Base-by-base conservation (phyloP, 2,797 vertebrate species). In the Sebastes hopkinsi region DNA sequence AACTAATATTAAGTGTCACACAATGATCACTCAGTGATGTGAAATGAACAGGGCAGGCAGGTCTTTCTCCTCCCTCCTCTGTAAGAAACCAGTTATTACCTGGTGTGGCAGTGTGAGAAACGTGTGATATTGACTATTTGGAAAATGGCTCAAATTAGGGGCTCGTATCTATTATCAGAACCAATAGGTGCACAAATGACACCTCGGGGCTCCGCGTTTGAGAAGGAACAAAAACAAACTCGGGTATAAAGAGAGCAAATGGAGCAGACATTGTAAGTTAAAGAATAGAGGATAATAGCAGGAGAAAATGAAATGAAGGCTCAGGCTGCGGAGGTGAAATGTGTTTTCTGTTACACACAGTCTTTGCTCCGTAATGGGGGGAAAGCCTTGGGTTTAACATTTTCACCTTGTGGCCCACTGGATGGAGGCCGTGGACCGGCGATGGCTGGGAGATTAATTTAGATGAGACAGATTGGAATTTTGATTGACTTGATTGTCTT, bases 111-210 rank as follows among this genome's bases (percentile, higher is more conserved):
- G 29, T 20, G 34, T 36, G 71, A 84, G 68, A 72, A 73, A 56
- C 25, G 18, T 8, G 7, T 46, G 13, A 61, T 71, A n/a, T 64
- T 29, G 60, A 62, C 56, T 59, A 2, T 82, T 56, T 67, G 54
- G 27, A 14, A 29, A 80, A 69, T 60, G 52, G 59, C n/a, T 54
- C 18, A 82, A 72, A 82, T 66, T 56, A 79, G 69, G 16, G 76
- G 13, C 38, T 77, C 23, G 2, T 58, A 25, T 72, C 71, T 55
- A 80, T 87, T 79, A 75, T 72, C 18, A 20, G 16, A 76, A 38
- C 59, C 23, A 65, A 23, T 27, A 12, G 64, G 64, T 29, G 14
- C 52, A 18, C 69, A 71, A 69, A 72, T 68, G 59, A 61, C 77
- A 72, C 42, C 55, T 11, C 1, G 0, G 60, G 34, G 68, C 27